Evolutionary conservation across 2,888 invertebrate genomes (phyloP).

Genomic region (Therioaphis trifolii): DNA sequence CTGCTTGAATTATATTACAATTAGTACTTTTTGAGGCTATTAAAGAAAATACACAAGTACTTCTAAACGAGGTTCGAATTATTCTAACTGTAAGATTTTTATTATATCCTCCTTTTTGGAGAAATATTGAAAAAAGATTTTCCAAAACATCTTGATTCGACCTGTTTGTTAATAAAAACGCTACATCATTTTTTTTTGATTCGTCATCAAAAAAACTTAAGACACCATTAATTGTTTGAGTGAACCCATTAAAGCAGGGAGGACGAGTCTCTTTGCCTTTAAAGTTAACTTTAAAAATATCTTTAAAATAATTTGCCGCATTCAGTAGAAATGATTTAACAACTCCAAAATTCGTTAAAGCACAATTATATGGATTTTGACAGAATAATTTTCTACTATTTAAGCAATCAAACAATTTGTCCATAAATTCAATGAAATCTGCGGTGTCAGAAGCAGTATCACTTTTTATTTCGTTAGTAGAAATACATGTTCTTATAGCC

Average conservation of each 20-base stretch:
- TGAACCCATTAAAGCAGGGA: not conserved
- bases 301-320: not conserved
- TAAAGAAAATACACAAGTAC: slow-evolving; percentile 10
- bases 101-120: slow-evolving; percentile 1
- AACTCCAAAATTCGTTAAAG: not conserved
- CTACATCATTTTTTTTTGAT: not conserved
- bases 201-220: slow-evolving; percentile 7
- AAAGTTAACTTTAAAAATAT: not conserved
- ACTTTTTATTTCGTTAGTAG: no score
- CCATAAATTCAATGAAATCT: no score
- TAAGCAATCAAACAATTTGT: no score
- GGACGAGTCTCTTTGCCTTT: slow-evolving; percentile 6
- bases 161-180: not conserved
- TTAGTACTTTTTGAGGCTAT: not conserved
- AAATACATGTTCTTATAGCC: no score
- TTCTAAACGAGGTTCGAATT: no score
- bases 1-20: not conserved
- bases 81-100: no score
- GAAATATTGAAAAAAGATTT: not conserved
- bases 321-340: slow-evolving; percentile 17
- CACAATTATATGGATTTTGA: no score
- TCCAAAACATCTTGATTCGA: no score
- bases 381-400: no score
- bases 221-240: not conserved
- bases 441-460: no score